Percentiles rank a stretch among this genome's conserved stretches.
These are phyloP conservation scores for Sturnus vulgaris DNA, from an alignment of 2,113 vertebrate genomes.

Conservation along the genomic window DNA sequence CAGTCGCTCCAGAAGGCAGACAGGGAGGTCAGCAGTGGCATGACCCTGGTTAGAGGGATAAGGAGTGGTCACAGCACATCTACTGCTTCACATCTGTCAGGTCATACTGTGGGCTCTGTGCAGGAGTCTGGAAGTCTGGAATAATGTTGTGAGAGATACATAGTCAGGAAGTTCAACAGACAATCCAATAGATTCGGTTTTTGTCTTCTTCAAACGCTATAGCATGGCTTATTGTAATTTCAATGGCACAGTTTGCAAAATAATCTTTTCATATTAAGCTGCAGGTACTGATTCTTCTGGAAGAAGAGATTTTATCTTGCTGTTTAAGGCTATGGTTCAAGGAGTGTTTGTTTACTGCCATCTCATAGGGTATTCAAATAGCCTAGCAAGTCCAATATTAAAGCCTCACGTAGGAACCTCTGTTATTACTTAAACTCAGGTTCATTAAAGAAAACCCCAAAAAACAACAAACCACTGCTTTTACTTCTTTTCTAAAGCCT, in stretches of 20 bases:
- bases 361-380: background rate
- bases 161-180: background rate
- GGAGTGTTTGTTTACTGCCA: background rate
- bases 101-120: background rate
- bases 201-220: background rate
- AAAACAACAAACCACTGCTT: background rate
- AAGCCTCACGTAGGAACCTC: background rate
- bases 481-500: background rate
- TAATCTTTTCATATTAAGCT: background rate
- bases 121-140: background rate
- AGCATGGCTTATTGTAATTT: background rate
- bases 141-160: background rate
- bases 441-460: background rate
- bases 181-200: background rate
- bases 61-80: fast-evolving
- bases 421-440: background rate
- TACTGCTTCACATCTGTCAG: background rate
- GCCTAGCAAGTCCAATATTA: background rate
- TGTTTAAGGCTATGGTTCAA: background rate
- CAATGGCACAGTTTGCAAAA: background rate
- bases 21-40: fast-evolving
- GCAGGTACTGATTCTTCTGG: background rate
- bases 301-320: background rate
- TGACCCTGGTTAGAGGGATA: background rate
- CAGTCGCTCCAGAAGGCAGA: background rate